Conservation (phyloP, 2,797 vertebrate species). For the Coreius guichenoti region DNA sequence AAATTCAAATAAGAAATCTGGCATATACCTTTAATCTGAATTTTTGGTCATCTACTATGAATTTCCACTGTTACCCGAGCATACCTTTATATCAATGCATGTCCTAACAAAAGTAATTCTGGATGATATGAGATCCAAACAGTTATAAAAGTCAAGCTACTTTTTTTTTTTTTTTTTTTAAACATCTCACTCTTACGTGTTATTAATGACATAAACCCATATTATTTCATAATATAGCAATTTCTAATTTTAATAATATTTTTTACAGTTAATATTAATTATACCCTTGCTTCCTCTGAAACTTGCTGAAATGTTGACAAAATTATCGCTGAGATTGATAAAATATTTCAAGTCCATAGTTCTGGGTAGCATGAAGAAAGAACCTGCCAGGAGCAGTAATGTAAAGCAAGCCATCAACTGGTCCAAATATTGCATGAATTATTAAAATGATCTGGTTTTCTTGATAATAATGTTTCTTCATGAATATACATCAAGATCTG, state of each 20-base stretch:
- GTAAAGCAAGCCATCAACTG: not conserved
- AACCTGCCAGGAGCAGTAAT: not conserved
- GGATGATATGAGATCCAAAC: not conserved
- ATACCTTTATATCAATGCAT: not conserved
- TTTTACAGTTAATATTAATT: not conserved
- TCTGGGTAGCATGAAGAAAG: not conserved
- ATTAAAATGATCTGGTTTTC: not conserved
- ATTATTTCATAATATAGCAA: not conserved
- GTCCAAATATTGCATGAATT: not conserved
- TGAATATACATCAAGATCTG: not conserved
- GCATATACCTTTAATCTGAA: not conserved
- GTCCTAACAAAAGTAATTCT: not conserved
- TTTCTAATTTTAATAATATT: not conserved
- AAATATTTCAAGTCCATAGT: not conserved
- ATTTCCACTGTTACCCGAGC: not conserved
- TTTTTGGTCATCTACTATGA: not conserved
- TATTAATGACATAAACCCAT: not conserved
- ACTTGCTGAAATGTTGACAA: not conserved
- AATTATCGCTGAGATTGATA: not conserved
- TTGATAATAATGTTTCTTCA: not conserved
- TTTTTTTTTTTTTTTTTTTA: too few relatives aligned
- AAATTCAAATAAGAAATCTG: not conserved
- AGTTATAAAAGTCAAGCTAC: not conserved
- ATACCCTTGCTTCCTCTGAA: not conserved
- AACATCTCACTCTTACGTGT: constrained; percentile 42